Evolutionary conservation across 2,797 vertebrate species (phyloP).

Genomic region (Valencia hispanica): DNA sequence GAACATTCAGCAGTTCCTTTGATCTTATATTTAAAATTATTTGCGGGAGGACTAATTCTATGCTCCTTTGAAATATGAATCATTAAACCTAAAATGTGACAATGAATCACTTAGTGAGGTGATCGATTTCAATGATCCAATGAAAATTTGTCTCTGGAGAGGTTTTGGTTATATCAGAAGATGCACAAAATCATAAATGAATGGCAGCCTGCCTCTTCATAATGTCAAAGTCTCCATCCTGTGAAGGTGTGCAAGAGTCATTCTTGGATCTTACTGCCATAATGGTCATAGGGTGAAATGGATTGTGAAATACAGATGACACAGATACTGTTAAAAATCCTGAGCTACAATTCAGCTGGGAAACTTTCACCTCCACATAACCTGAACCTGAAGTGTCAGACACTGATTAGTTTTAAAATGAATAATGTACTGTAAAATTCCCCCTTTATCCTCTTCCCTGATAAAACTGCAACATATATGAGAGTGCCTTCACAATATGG

Average conservation of each 20-base stretch:
- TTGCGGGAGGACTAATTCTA: slow-evolving; percentile 34
- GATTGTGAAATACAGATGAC: slow-evolving; percentile 64
- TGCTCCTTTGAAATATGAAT: slow-evolving; percentile 13
- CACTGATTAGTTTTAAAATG: slow-evolving; percentile 57
- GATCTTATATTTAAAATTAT: not conserved
- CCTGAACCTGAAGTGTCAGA: slow-evolving; percentile 49
- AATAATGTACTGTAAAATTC: slow-evolving; percentile 22
- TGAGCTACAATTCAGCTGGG: slow-evolving; percentile 46
- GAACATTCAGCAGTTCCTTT: not conserved
- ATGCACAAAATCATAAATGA: slow-evolving; percentile 46
- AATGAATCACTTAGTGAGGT: slow-evolving; percentile 36
- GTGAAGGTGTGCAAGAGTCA: slow-evolving; percentile 37
- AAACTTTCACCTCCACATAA: slow-evolving; percentile 61
- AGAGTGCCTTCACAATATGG: slow-evolving; percentile 46
- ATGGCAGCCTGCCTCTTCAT: slow-evolving; percentile 34
- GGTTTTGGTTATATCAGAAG: slow-evolving; percentile 41
- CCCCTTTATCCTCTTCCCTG: slow-evolving; percentile 13
- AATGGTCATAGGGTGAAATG: slow-evolving; percentile 56
- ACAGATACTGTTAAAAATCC: slow-evolving; percentile 52
- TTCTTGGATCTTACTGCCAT: slow-evolving; percentile 49
- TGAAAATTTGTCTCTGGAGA: slow-evolving; percentile 34
- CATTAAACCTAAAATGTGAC: slow-evolving; percentile 23
- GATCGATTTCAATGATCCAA: slow-evolving; percentile 36
- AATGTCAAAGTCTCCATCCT: slow-evolving; percentile 46
- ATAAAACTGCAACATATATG: slow-evolving; percentile 42